Evolutionary conservation across 2,113 vertebrate species (phyloP).

Genomic region (Myxocyprinus asiaticus): DNA sequence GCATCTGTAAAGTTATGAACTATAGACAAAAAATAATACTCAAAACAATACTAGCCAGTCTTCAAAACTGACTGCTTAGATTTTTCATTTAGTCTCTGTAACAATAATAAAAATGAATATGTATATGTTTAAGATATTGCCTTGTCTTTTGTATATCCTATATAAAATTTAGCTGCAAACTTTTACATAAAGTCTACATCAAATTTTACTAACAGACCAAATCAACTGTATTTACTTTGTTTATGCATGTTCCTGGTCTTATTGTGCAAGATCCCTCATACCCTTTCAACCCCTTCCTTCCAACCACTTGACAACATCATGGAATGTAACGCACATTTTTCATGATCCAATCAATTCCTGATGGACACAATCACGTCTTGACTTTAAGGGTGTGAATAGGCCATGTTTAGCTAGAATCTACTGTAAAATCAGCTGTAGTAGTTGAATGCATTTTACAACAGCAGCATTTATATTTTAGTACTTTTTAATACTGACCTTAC

Average conservation of each 20-base stretch:
- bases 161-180: background rate
- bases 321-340: too few relatives aligned
- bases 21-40: background rate
- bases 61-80: background rate
- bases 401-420: background rate
- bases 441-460: conserved; percentile 8
- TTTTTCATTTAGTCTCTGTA: background rate
- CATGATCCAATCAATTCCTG: too few relatives aligned
- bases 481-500: too few relatives aligned
- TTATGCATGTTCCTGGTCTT: too few relatives aligned
- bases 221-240: too few relatives aligned
- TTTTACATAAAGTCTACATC: background rate
- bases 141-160: background rate
- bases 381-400: background rate
- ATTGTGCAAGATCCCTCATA: too few relatives aligned
- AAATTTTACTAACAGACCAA: too few relatives aligned
- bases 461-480: conserved; percentile 16
- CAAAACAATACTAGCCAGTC: background rate
- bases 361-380: too few relatives aligned
- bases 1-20: background rate
- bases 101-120: background rate
- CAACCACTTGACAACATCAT: too few relatives aligned
- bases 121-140: too few relatives aligned
- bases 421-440: background rate
- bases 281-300: too few relatives aligned